Percentiles rank a stretch among this genome's conserved stretches.
phyloP scores from a whole-genome alignment of 2,797 vertebrate species.

The Brachyalestes nurse region DNA sequence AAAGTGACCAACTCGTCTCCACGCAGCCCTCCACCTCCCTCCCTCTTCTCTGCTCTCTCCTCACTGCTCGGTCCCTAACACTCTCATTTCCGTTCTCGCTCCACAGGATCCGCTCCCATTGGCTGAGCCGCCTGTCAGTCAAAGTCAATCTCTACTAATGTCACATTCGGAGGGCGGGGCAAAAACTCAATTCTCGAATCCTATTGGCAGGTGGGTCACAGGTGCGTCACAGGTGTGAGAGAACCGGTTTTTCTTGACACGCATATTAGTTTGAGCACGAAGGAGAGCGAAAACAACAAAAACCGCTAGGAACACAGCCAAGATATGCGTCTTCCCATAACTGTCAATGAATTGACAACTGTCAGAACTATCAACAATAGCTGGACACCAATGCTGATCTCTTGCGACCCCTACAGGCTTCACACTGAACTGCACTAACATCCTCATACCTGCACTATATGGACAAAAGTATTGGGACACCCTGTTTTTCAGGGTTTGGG shows the following conservation, averaged over 20 bases:
- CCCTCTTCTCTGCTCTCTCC: slow-evolving; percentile 28
- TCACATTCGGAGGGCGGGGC: slow-evolving; percentile 58
- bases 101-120: slow-evolving; percentile 73
- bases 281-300: too few species aligned
- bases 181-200: not conserved
- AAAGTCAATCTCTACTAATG: slow-evolving; percentile 62
- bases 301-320: too few species aligned
- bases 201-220: slow-evolving; percentile 40
- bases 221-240: not conserved
- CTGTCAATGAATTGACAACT: not conserved
- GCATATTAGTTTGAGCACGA: too few species aligned
- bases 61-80: slow-evolving; percentile 35
- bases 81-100: slow-evolving; percentile 75
- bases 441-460: too few species aligned
- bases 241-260: not conserved
- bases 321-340: too few species aligned
- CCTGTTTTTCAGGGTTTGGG: too few species aligned
- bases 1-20: slow-evolving; percentile 51
- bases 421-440: not conserved
- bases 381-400: not conserved
- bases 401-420: slow-evolving; percentile 28
- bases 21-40: slow-evolving; percentile 41
- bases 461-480: too few species aligned
- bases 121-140: slow-evolving; percentile 74
- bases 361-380: not conserved